These are phyloP conservation scores for Sanderia malayensis DNA, from an alignment of 30 jellyfish, hydroid and myxozoan species.

Conservation along the genomic window DNA sequence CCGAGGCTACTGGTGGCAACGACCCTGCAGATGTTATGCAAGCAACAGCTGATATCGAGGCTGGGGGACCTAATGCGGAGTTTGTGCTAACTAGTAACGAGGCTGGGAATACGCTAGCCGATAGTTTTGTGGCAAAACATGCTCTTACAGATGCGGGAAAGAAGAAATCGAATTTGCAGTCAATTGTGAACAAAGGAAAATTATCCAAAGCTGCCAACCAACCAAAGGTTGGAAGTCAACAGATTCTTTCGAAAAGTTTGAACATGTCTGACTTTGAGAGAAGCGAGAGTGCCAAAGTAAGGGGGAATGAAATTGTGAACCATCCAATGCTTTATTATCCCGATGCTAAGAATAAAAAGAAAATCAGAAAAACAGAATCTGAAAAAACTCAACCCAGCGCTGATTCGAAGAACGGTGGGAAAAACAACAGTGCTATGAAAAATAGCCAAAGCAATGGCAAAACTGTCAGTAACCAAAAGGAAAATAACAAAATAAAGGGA, in stretches of 20 bases:
- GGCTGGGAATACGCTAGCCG: not conserved
- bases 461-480: not conserved
- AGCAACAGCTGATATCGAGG: not conserved
- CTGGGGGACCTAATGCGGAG: not conserved
- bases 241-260: not conserved
- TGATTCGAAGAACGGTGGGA: not conserved
- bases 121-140: no score
- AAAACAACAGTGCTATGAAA: not conserved
- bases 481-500: not conserved
- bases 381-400: no score
- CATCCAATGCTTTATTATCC: not conserved
- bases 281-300: not conserved
- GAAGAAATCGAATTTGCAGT: not conserved
- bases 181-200: not conserved
- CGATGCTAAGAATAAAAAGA: not conserved
- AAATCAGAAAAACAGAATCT: not conserved
- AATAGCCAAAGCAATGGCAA: not conserved
- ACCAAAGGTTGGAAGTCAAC: not conserved
- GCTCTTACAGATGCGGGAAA: not conserved
- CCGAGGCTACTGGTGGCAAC: constrained; percentile 5
- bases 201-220: not conserved
- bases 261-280: not conserved
- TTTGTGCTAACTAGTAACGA: not conserved
- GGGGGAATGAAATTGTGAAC: not conserved
- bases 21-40: no score